Evolutionary conservation across 2,888 invertebrate species (phyloP).

Genomic region (Ennomos fuscantarius): DNA sequence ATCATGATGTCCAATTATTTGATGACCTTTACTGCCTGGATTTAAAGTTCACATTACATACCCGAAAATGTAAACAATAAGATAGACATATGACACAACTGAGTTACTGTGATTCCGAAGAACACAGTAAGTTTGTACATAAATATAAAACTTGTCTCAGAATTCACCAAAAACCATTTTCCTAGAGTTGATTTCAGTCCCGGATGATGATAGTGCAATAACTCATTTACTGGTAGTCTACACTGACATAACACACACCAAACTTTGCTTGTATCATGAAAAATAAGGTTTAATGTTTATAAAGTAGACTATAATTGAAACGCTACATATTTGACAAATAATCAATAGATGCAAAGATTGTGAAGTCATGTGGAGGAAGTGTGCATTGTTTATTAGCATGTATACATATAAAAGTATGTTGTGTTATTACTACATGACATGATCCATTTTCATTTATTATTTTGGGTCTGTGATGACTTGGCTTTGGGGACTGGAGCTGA

Average conservation of each 20-base stretch:
- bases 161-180: too few species aligned
- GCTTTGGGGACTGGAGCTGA: too few species aligned
- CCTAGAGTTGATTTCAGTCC: too few species aligned
- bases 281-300: constrained; percentile 1
- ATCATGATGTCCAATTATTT: constrained; percentile 4
- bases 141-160: too few species aligned
- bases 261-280: too few species aligned
- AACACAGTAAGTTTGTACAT: too few species aligned
- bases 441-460: not conserved
- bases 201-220: too few species aligned
- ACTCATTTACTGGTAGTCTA: too few species aligned
- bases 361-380: constrained; percentile 7
- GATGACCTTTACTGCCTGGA: not conserved
- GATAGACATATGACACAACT: too few species aligned
- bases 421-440: not conserved
- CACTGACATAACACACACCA: too few species aligned
- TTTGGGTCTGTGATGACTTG: too few species aligned
- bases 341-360: not conserved
- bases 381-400: constrained; percentile 17
- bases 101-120: too few species aligned
- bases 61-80: not conserved
- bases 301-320: not conserved
- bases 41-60: not conserved
- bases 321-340: constrained; percentile 6
- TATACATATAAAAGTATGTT: not conserved